Evolutionary conservation across 2,888 invertebrate genomes (phyloP), one percentile per base, ranked within the genome.

Genomic region (Heteropelma amictum): DNA sequence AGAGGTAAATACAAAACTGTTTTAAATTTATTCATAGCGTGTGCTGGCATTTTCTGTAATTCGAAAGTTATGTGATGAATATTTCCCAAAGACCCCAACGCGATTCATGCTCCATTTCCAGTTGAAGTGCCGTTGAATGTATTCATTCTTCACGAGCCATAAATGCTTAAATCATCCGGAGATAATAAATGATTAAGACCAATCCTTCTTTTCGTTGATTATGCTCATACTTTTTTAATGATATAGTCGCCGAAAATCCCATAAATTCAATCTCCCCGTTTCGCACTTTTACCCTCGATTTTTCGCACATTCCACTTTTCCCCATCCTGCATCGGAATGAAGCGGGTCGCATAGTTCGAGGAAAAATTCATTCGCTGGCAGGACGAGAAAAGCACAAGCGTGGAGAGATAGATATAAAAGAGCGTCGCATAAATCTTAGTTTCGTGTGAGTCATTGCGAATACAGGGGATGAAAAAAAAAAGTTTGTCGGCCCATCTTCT

Each of bases 341-440:
- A 14, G n/a, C 38, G 49, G 42, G n/a, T 19, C 19, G 28, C 10
- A 8, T 19, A 45, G 23, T n/a, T 26, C 30, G 40, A 49, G 42
- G 63, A 21, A 26, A 71, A 54, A 54, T 70, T 63, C 70, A 51
- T 73, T 69, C 68, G 49, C 35, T 38, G 19, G 67, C n/a, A 14
- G 7, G 33, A n/a, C 40, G 42, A 74, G 63, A 17, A 61, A 47
- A 49, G 10, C 58, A n/a, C 10, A 12, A 33, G 38, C 21, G 14
- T n/a, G 42, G 19, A 26, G 69, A 60, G n/a, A 63, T 8, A 17
- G 21, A n/a, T 28, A 10, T 40, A 14, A 10, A 54, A 53, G 53
- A 14, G 30, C n/a, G 19, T 33, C 49, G 67, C 42, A 75, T 75
- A 71, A 75, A 75, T 75, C 75, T 75, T 23, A 51, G 67, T 67